phyloP scores from a whole-genome alignment of 2,888 invertebrate genomes.

The Hipparchia semele region DNA sequence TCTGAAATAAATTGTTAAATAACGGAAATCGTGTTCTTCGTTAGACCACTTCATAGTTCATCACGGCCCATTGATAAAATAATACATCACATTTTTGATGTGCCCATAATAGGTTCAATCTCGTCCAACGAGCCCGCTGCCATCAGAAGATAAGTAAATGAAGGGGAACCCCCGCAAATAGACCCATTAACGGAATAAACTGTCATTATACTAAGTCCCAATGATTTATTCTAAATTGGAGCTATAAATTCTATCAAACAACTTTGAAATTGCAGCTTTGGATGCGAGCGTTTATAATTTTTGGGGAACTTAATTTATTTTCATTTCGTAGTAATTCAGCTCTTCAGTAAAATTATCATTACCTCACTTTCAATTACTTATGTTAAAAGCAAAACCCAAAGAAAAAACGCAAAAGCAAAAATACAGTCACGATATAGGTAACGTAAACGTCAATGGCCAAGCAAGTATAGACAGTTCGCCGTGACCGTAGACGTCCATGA shows the following conservation, averaged over 20 bases:
- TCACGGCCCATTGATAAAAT: neutral
- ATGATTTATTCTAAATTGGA: constrained; percentile 43
- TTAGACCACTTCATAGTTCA: neutral
- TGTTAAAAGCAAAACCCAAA: no score
- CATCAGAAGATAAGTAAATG: constrained; percentile 43
- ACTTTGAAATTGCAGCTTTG: constrained; percentile 8
- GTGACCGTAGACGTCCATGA: no score
- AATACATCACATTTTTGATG: neutral
- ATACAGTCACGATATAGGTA: no score
- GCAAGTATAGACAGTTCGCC: no score
- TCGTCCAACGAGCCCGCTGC: constrained; percentile 40
- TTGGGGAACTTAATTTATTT: neutral
- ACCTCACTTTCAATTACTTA: no score
- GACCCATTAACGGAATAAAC: constrained; percentile 42
- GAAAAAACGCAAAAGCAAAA: no score
- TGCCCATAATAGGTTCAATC: constrained; percentile 14
- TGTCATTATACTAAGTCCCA: constrained; percentile 42
- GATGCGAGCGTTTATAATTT: neutral
- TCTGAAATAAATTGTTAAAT: no score
- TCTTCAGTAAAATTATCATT: no score
- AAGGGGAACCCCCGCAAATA: constrained; percentile 36
- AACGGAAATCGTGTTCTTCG: no score
- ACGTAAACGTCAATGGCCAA: no score
- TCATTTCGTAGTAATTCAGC: no score
- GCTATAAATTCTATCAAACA: constrained; percentile 36